A percentile compares a stretch with the other conserved stretches of the same genome.
Conservation (phyloP, 2,113 vertebrate genomes). For the Anser cygnoides region DNA sequence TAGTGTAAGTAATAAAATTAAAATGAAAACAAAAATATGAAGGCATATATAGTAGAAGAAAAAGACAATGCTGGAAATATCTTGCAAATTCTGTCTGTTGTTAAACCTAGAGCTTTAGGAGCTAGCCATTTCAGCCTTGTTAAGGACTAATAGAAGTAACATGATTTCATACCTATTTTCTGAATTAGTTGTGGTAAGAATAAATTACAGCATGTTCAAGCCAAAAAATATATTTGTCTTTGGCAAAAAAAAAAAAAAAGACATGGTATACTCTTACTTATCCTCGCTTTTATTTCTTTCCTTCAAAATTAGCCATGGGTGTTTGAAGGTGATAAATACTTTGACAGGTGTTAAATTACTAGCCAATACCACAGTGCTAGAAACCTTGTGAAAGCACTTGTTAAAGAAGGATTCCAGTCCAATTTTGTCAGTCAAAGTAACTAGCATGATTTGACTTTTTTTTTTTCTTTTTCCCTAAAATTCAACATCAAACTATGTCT, state of each 20-base stretch:
- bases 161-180: neutral
- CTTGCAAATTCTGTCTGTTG: neutral
- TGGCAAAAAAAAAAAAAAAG: too few relatives aligned
- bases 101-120: neutral
- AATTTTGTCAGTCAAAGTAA: neutral
- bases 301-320: neutral
- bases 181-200: neutral
- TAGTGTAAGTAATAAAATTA: neutral
- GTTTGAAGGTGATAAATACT: neutral
- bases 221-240: neutral
- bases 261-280: neutral
- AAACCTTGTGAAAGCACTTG: neutral
- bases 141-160: neutral
- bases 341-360: neutral
- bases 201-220: neutral
- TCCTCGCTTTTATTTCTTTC: neutral
- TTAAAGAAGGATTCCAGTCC: neutral
- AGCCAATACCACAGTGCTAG: neutral
- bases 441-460: too few relatives aligned
- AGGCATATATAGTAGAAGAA: neutral
- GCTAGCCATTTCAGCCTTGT: neutral
- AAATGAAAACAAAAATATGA: constrained; percentile 21
- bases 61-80: neutral
- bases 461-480: neutral
- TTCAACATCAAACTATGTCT: neutral